A percentile compares a stretch with the other conserved stretches of the same genome.
Evolutionary conservation across 2,797 vertebrate species (phyloP).

Genomic region (Pseudomugil gertrudae): DNA sequence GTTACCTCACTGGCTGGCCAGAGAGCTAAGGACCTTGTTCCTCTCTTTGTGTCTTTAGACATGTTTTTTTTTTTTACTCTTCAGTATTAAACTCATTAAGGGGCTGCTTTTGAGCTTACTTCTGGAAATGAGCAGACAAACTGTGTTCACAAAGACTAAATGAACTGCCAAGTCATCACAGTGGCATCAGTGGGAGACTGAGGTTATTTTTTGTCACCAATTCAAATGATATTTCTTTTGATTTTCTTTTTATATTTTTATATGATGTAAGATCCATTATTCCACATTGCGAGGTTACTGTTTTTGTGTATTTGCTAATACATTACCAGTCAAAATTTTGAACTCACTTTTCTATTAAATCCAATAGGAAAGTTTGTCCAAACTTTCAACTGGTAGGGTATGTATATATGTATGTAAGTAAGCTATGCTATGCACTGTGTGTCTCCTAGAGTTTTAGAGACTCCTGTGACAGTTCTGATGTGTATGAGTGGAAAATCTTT

Average conservation of each 20-base stretch:
- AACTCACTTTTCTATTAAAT: too few relatives aligned
- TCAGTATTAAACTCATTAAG: constrained; percentile 70
- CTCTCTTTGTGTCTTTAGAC: constrained; percentile 77
- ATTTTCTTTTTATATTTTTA: constrained; percentile 78
- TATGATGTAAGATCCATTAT: constrained; percentile 78
- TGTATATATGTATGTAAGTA: constrained; percentile 85
- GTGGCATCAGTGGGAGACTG: constrained; percentile 30
- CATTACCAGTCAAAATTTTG: too few relatives aligned
- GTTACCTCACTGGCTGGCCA: constrained; percentile 87
- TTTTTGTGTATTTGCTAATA: constrained; percentile 79
- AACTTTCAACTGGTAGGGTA: too few relatives aligned
- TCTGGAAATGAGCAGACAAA: constrained; percentile 57
- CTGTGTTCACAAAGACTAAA: constrained; percentile 40
- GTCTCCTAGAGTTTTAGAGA: constrained; percentile 76
- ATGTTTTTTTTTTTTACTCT: constrained; percentile 68
- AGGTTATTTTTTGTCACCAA: constrained; percentile 49
- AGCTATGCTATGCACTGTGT: constrained; percentile 69
- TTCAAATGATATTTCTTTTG: constrained; percentile 53
- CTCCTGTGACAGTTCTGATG: constrained; percentile 72
- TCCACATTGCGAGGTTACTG: constrained; percentile 72
- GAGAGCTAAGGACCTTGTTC: constrained; percentile 75
- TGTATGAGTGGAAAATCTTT: constrained; percentile 70
- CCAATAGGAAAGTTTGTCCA: too few relatives aligned
- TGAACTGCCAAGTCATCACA: constrained; percentile 60
- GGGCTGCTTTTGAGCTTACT: constrained; percentile 72